These are phyloP conservation scores for Didymodactylos carnosus DNA, from an alignment of 2,888 invertebrate species.

Conservation along the genomic window DNA sequence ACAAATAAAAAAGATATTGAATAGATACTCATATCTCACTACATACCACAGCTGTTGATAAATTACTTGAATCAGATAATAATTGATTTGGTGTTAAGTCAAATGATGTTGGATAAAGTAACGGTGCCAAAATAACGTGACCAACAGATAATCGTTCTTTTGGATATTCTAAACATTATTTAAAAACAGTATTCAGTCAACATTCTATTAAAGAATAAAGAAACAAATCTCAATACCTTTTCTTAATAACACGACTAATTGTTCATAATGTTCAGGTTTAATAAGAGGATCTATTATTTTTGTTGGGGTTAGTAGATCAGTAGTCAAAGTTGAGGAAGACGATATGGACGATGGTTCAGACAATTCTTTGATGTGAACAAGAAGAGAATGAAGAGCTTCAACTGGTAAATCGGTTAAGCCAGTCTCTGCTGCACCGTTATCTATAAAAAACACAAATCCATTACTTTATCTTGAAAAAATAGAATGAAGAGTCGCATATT, in stretches of 20 bases:
- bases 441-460: not conserved
- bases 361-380: constrained; percentile 38
- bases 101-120: not conserved
- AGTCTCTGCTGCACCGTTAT: constrained; percentile 22
- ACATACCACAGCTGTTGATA: not conserved
- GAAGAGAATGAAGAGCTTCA: constrained; percentile 63
- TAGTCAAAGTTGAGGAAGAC: too few species aligned
- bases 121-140: not conserved
- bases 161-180: not conserved
- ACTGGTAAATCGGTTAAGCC: constrained; percentile 73
- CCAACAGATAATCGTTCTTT: not conserved
- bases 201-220: not conserved
- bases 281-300: too few species aligned
- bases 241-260: not conserved
- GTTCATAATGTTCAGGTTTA: not conserved
- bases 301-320: too few species aligned
- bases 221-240: not conserved
- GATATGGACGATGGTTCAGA: not conserved
- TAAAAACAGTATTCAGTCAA: not conserved
- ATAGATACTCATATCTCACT: not conserved
- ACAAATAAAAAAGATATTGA: not conserved
- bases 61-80: not conserved
- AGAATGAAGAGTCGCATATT: too few species aligned
- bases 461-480: too few species aligned
- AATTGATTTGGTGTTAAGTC: not conserved